These are phyloP conservation scores for Drosophila longiperda DNA, from an alignment of 2,888 invertebrate species.

Conservation along the genomic window DNA sequence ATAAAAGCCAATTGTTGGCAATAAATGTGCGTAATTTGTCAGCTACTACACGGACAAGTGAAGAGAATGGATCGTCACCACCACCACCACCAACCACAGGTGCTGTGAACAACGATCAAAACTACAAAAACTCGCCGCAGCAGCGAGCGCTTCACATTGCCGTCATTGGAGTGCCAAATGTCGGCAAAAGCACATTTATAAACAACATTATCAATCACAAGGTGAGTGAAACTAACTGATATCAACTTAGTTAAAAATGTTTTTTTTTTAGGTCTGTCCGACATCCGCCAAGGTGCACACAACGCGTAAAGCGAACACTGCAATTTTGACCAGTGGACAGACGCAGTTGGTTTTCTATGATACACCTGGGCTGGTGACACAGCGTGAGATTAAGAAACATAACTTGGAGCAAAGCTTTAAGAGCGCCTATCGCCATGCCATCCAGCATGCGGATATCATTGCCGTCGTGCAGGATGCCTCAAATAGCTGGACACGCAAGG, in stretches of 20 bases:
- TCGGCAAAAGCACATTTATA: conserved; percentile 97
- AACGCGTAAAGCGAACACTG: conserved; percentile 90
- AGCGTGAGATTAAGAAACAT: conserved; percentile 87
- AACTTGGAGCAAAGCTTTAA: conserved; percentile 87
- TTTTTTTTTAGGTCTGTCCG: conserved; percentile 90
- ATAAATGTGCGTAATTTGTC: conserved; percentile 46
- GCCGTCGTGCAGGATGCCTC: conserved; percentile 95
- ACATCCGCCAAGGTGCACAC: conserved; percentile 97
- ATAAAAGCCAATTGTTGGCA: conserved; percentile 26
- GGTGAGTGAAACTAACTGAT: conserved; percentile 85
- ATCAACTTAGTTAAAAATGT: neutral
- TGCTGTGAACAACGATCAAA: conserved; percentile 2
- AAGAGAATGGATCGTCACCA: conserved; percentile 7
- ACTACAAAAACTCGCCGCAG: conserved; percentile 18
- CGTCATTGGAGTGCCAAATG: conserved; percentile 96
- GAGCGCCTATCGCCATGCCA: conserved; percentile 86
- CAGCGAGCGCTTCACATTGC: conserved; percentile 87
- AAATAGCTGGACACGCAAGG: conserved; percentile 88
- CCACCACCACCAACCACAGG: conserved; percentile 6
- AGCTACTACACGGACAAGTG: conserved; percentile 22
- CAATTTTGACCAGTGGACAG: conserved; percentile 90
- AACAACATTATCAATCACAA: conserved; percentile 93
- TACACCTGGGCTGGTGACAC: conserved; percentile 94
- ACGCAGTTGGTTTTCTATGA: conserved; percentile 96
- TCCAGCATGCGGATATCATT: conserved; percentile 91